Base-by-base conservation (phyloP, 2,113 vertebrate genomes). In the Oxyura jamaicensis region DNA sequence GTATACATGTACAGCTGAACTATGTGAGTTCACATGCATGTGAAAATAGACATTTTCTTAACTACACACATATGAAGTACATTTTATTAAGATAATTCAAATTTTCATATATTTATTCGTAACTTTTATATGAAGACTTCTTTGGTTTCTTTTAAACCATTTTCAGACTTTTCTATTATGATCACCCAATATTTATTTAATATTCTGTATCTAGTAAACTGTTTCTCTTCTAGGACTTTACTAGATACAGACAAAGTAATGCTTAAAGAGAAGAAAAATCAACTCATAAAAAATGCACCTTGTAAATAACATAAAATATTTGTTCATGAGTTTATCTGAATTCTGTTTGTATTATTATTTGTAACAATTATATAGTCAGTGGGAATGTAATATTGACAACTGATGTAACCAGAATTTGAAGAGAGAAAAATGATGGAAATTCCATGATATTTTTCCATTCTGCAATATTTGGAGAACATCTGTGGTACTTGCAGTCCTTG, bases 281-380 rank as follows among this genome's bases (percentile, higher is more conserved):
- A 87, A 88, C 93, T 93, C 83, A 84, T 95, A 91, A 96, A 96
- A 97, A 97, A 96, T 79, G 81, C 63, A 94, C 92, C 92, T 94
- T 94, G 88, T 96, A 96, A 96, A 94, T 91, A 96, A 89, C 89
- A 60, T 87, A 62, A 93, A 87, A 69, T 85, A 87, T 96, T 95
- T 89, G 88, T 91, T 93, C 53, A 13, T 75, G 80, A 90, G 42
- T 89, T 95, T 87, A 93, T 93, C 95, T 90, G 86, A 93, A 92
- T 91, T 91, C 53, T 95, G 77, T 92, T 96, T 96, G 62, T 67
- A 63, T 94, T 90, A 92, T n/a, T 86, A 86, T 88, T 96, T 88
- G 88, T 92, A 90, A 87, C 17, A 17, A 76, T 66, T 59, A 80
- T 77, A 74, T 17, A 29, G 84, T 82, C 80, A 48, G 46, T 66